These are phyloP conservation scores for Coboldia fuscipes DNA, from an alignment of 1,140 invertebrate genomes.

Conservation along the genomic window DNA sequence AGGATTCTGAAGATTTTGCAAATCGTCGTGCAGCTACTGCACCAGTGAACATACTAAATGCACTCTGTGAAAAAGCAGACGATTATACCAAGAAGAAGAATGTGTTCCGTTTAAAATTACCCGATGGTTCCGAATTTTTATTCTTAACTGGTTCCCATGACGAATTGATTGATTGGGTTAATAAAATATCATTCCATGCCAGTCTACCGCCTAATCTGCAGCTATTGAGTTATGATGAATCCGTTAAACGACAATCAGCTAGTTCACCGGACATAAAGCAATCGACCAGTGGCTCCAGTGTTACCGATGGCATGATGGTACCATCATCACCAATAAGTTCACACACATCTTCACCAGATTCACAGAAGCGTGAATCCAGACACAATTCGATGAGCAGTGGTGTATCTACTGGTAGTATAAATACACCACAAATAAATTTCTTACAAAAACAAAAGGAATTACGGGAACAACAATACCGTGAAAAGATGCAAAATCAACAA, in stretches of 20 bases:
- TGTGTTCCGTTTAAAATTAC: constrained; percentile 69
- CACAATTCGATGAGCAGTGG: constrained; percentile 6
- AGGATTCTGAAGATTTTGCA: constrained; percentile 79
- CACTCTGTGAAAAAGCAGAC: constrained; percentile 54
- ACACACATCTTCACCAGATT: constrained; percentile 20
- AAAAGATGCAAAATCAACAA: constrained; percentile 17
- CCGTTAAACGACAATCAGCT: constrained; percentile 17
- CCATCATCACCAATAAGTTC: constrained; percentile 15
- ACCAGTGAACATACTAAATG: constrained; percentile 73
- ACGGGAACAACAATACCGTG: constrained; percentile 9
- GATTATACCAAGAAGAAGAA: constrained; percentile 93
- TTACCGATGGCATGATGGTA: background rate
- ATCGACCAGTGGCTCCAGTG: constrained; percentile 11
- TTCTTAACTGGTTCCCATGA: constrained; percentile 53
- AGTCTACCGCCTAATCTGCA: constrained; percentile 71
- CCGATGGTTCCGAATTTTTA: constrained; percentile 83
- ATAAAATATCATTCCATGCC: constrained; percentile 88
- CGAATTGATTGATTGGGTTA: constrained; percentile 81
- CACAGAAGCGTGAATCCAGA: constrained; percentile 13
- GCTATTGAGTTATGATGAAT: constrained; percentile 57
- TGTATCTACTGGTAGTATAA: constrained; percentile 6
- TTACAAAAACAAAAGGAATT: constrained; percentile 21
- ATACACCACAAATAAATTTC: constrained; percentile 20
- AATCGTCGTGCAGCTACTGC: constrained; percentile 71
- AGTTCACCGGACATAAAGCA: constrained; percentile 20